Percentiles rank a stretch among this genome's conserved stretches.
Evolutionary conservation across 2,888 invertebrate genomes (phyloP).

Genomic region (Drosophila falleni): DNA sequence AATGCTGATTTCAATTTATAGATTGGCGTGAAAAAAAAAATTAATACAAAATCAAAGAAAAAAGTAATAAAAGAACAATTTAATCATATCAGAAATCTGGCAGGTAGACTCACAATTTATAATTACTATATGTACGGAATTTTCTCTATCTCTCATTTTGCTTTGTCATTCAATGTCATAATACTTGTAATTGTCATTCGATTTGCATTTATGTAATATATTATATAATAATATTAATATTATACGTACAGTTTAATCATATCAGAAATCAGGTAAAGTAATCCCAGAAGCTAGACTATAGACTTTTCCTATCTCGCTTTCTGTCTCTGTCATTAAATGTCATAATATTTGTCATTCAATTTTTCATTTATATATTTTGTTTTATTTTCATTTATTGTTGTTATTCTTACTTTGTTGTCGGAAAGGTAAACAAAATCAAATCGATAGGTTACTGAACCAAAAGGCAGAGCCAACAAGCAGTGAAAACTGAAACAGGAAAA

Average conservation of each 20-base stretch:
- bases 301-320: not conserved
- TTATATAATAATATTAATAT: not conserved
- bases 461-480: slow-evolving; percentile 34
- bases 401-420: slow-evolving; percentile 22
- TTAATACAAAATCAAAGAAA: not conserved
- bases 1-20: slow-evolving; percentile 4
- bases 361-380: slow-evolving; percentile 29
- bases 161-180: slow-evolving; percentile 24
- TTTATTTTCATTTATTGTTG: slow-evolving; percentile 4
- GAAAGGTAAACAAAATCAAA: slow-evolving; percentile 60
- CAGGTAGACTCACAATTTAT: not conserved
- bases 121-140: not conserved
- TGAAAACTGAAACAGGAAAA: slow-evolving; percentile 37
- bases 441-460: slow-evolving; percentile 75
- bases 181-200: slow-evolving; percentile 42
- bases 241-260: not conserved
- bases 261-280: slow-evolving; percentile 1
- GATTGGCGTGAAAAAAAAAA: slow-evolving; percentile 32
- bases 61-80: not conserved
- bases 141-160: not conserved
- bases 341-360: slow-evolving; percentile 48
- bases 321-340: slow-evolving; percentile 17
- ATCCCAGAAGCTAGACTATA: not conserved
- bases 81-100: slow-evolving; percentile 5
- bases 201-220: slow-evolving; percentile 25